Base-by-base conservation (phyloP, 2,888 invertebrate species). In the Sipha maydis region DNA sequence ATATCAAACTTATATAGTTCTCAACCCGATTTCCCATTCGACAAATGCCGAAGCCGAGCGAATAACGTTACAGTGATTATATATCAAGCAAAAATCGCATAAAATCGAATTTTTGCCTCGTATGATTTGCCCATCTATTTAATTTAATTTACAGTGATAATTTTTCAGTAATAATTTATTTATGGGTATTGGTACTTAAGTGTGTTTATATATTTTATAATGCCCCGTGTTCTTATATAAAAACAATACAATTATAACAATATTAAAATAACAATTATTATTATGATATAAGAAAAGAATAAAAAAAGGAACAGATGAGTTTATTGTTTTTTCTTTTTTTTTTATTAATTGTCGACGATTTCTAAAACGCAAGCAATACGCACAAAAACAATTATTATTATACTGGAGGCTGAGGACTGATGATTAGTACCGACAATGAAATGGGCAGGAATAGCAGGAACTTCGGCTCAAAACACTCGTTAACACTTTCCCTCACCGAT, bases 401-500 rank as follows among this genome's bases (percentile, higher is more conserved):
- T 17, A 77, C 61, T 61, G 61, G 31, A 82, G 61, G 9, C 78
- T 85, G 80, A 71, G 34, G 79, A 75, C 14, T 79, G 25, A 88
- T 82, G 25, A 88, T 82, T 88, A 88, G 56, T 41, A 38, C 75
- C 80, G 88, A 80, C 88, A 88, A 82, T 82, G 75, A 61, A 75
- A 82, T 48, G 82, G n/a, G 75, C 56, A 82, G 88, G 80, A 82
- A 80, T 73, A 80, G 88, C 88, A 88, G 88, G 88, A 88, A 88
- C 88, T 88, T 80, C 88, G 88, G 88, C 80, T 88, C 88, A 82
- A 61, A 82, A 82, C 88, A 82, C 88, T 75, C 82, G 75, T 73
- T 76, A 88, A 82, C 88, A 88, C 88, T 88, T 88, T 88, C 88
- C 88, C 88, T 88, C n/a, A 54, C n/a, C 31, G 88, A 88, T 76